Base-by-base conservation (phyloP, 2,113 vertebrate species). In the Macaca mulatta region DNA sequence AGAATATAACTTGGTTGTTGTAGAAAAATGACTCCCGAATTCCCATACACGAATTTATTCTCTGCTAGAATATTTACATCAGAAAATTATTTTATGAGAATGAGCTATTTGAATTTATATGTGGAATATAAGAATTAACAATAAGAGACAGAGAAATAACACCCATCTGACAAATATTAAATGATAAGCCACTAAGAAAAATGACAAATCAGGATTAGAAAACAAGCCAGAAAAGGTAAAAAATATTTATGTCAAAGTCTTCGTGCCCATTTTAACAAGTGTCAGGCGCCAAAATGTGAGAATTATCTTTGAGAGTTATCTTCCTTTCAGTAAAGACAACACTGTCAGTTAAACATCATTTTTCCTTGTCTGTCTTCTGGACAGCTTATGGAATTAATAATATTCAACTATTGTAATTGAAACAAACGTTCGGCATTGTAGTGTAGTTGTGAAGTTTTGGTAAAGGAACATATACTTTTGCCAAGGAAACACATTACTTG, bases 321-420 rank as follows among this genome's bases (percentile, higher is more conserved):
- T 57, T 92, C 27, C 27, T 92, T 96, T 38, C 7, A 52, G 43
- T 48, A 61, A 88, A 38, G 72, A 20, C 10, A 93, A 77, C n/a
- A 57, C n/a, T 43, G 90, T 25, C 17, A 69, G 17, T 83, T 55
- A 94, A 86, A 67, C 23, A 84, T 81, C 14, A 32, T 55, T 85
- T 95, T 70, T 4, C 8, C 40, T 67, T 79, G 38, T 88, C 55
- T 82, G 5, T 85, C 45, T 77, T 91, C 32, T 93, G 79, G 81
- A 81, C 3, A 90, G 93, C 27, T 83, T 90, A 88, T 77, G 32
- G 57, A 92, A 89, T 96, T 81, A 45, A 23, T 67, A 96, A 74
- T 40, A 74, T n/a, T 90, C 93, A 95, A 77, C 43, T 13, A 84
- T 87, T 97, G 94, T 89, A 94, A 96, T 82, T 91, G 69, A 96